Evolutionary conservation across 2,888 invertebrate genomes (phyloP).

Genomic region (Phengaris alcon): DNA sequence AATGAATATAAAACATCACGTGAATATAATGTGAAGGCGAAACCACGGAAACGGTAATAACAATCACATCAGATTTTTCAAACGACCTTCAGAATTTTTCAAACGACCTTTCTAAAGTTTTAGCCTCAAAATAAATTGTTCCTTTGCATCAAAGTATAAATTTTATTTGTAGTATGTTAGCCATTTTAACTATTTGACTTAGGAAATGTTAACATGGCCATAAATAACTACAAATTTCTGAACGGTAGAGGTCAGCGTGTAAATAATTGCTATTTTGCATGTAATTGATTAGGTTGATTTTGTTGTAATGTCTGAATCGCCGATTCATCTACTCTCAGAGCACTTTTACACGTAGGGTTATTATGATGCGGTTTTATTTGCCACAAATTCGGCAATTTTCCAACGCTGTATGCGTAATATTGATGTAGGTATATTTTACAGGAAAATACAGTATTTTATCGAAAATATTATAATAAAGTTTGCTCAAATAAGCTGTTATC

Average conservation of each 20-base stretch:
- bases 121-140: background rate
- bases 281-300: slow-evolving; percentile 57
- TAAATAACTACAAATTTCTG: slow-evolving; percentile 61
- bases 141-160: background rate
- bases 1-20: too few species aligned
- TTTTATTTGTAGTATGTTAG: background rate
- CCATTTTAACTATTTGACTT: slow-evolving; percentile 42
- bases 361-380: too few species aligned
- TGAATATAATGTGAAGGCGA: background rate
- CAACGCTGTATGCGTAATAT: too few species aligned
- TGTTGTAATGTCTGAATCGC: too few species aligned
- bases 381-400: too few species aligned
- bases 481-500: too few species aligned
- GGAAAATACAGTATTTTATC: too few species aligned
- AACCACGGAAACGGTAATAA: background rate
- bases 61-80: background rate
- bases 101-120: background rate
- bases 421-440: too few species aligned
- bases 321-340: too few species aligned
- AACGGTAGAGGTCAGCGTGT: slow-evolving; percentile 61
- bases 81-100: background rate
- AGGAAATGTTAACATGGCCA: slow-evolving; percentile 60
- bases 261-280: slow-evolving; percentile 58
- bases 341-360: too few species aligned
- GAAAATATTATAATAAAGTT: too few species aligned